Base-by-base conservation (phyloP, 2,888 invertebrate genomes). In the Odontocerum albicorne region DNA sequence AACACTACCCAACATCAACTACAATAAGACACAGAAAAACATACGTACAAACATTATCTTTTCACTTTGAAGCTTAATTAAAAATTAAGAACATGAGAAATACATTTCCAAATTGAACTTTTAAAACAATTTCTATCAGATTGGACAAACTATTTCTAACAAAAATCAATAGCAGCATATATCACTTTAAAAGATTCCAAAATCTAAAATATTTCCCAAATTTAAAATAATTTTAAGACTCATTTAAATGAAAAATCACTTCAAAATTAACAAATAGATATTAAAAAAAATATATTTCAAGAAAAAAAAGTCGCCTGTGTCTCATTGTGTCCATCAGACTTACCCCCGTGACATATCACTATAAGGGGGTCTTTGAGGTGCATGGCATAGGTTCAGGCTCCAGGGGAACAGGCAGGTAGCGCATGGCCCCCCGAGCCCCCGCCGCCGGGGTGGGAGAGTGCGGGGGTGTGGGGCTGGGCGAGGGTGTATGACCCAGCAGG, bases 401-500 rank as follows among this genome's bases (percentile, higher is more conserved):
- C 13, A 55, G 45, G 20, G 60, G 60, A 22, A 60, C 55, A 27
- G 60, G 60, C 22, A 54, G 27, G 32, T 60, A 60, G 22, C 50
- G 32, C 7, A 51, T 44, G 33, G 31, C 66, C n/a, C n/a, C n/a
- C 19, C 22, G 71, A 38, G 52, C 75, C 64, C 8, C 66, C 46
- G 19, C 73, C 67, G 40, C 71, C 62, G 49, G 70, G 62, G 15
- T 72, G 44, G 62, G 75, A 73, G 44, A 71, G 66, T 17, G 72
- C 68, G 39, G 68, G 59, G 51, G 65, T 51, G 53, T 21, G 3
- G 13, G 65, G 59, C 32, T 65, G 21, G 8, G 64, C 51, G 57
- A 57, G 20, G 49, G 65, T 62, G 43, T 63, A 60, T 67, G 66
- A 67, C 22, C 60, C 47, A 17, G 47, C 16, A 50, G 39, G 12